Base-by-base conservation (phyloP, 2,888 invertebrate species). In the Phasia obesa region DNA sequence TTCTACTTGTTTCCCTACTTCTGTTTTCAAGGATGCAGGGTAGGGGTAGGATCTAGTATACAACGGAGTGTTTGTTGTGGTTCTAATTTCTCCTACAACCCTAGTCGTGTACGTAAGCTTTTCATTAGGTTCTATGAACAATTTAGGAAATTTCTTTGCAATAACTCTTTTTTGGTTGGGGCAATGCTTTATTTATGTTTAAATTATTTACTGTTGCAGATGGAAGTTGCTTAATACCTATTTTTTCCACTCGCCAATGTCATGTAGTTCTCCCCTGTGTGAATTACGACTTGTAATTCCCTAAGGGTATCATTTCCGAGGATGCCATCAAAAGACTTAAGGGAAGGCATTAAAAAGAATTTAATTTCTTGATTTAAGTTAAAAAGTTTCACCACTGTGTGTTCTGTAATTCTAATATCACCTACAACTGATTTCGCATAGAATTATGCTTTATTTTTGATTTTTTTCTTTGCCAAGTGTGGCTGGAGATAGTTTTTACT, bases 11-110 rank as follows among this genome's bases (percentile, higher is more conserved):
- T 38, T 38, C 11, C 11, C 38, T 11, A 13, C 38, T 38, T 38
- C 38, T 2, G 44, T 44, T 44, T 17, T 44, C 2, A 44, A 17
- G 17, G 44, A 44, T 5, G 44, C 13, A 4, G 76, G 65, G 15
- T 75, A 80, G 0, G 73, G 71, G 15, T 79, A 79, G n/a, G 4
- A 55, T 64, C 49, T 71, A 7, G 70, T 19, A 38, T 81, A 81
- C 7, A 69, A 51, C 2, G 80, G 74, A n/a, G 17, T 35, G 5
- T 67, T 49, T 1, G 38, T 70, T 9, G 47, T 42, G 13, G 75
- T 78, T 23, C 51, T 27, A 31, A 78, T 78, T 31, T 57, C 59
- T 0, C 19, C 69, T 21, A 67, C 53, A 7, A 82, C 60, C 27
- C 38, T 38, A 2, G 11, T 38, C 2, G 38, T 38, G 13, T 38